Evolutionary conservation across 2,888 invertebrate species (phyloP).

Genomic region (Catocala sponsa): DNA sequence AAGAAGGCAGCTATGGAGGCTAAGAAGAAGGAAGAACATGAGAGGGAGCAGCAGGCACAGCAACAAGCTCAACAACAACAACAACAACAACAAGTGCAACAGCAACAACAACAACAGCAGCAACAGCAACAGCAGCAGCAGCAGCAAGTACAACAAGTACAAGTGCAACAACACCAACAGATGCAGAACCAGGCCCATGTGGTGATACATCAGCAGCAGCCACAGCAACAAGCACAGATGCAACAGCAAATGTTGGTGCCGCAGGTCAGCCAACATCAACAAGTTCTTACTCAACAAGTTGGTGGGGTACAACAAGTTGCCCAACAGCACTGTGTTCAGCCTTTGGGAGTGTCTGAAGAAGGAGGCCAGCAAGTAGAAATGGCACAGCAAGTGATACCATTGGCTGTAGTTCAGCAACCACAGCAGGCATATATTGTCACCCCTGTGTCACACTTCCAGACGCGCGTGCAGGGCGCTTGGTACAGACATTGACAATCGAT

Average conservation of each 20-base stretch:
- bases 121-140: conserved; percentile 78
- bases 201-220: conserved; percentile 78
- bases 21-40: conserved; percentile 84
- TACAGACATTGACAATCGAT: conserved; percentile 81
- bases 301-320: conserved; percentile 79
- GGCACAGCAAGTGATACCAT: conserved; percentile 90
- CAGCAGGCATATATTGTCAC: conserved; percentile 90
- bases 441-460: conserved; percentile 90
- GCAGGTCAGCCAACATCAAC: conserved; percentile 85
- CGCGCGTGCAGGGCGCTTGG: conserved; percentile 89
- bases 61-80: conserved; percentile 75
- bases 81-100: conserved; percentile 30
- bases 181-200: conserved; percentile 80
- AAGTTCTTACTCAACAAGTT: conserved; percentile 80
- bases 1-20: conserved; percentile 85
- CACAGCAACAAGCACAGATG: conserved; percentile 73
- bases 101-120: conserved; percentile 72
- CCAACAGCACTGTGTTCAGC: conserved; percentile 84
- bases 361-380: conserved; percentile 88
- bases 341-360: conserved; percentile 83
- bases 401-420: conserved; percentile 89
- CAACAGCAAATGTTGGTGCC: conserved; percentile 85
- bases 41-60: conserved; percentile 78
- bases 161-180: conserved; percentile 81
- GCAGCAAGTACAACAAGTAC: conserved; percentile 79